These are phyloP conservation scores for Zaprionus camerounensis DNA, from an alignment of 1,140 invertebrate species.

Conservation along the genomic window DNA sequence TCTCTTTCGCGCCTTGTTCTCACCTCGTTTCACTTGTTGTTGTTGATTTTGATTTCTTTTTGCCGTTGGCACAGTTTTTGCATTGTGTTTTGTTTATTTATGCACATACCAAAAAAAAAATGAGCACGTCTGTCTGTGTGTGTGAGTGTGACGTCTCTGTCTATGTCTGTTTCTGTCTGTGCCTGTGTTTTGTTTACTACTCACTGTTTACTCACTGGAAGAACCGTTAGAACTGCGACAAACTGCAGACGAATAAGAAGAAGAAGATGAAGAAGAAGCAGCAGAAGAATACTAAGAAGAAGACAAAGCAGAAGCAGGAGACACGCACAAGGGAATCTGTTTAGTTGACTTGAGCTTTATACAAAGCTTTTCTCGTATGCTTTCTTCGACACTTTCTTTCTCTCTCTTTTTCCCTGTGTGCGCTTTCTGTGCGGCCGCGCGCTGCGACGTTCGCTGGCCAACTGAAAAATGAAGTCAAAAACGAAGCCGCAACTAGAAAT, in stretches of 20 bases:
- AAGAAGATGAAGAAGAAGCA: background rate
- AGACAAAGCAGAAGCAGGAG: background rate
- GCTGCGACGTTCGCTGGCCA: conserved; percentile 64
- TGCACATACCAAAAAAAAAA: background rate
- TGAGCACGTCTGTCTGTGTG: background rate
- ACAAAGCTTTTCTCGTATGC: conserved; percentile 17
- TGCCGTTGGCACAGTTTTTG: conserved; percentile 68
- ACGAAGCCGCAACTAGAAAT: conserved; percentile 40
- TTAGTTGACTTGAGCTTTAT: conserved; percentile 22
- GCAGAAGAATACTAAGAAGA: background rate
- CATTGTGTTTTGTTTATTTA: conserved; percentile 24
- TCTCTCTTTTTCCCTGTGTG: background rate
- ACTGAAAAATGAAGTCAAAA: conserved; percentile 53
- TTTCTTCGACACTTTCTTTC: conserved; percentile 39
- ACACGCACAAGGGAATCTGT: background rate
- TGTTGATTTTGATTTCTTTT: conserved; percentile 73
- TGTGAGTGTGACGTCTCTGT: background rate
- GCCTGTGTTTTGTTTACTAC: background rate
- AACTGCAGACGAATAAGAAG: background rate
- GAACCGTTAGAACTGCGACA: background rate
- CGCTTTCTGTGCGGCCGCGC: conserved; percentile 58
- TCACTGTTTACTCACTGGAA: background rate
- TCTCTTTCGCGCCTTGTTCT: conserved; percentile 30
- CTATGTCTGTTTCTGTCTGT: background rate
- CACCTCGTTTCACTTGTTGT: conserved; percentile 10